Evolutionary conservation across 64 coral and sea anemone species (phyloP).

Genomic region (Montipora sp.): DNA sequence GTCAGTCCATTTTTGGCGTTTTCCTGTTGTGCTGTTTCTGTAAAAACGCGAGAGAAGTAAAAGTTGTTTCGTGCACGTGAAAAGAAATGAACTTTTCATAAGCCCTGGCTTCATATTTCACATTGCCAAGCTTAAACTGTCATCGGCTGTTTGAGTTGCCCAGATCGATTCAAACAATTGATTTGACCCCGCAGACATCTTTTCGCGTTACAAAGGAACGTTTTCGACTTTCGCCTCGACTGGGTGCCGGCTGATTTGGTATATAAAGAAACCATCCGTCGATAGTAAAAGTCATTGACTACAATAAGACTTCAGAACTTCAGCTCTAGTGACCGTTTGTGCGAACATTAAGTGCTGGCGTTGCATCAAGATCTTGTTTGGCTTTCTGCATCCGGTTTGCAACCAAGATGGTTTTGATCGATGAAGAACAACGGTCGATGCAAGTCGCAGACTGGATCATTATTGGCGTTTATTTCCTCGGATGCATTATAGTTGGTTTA

Average conservation of each 20-base stretch:
- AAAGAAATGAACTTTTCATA: background rate
- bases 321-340: background rate
- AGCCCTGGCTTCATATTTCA: background rate
- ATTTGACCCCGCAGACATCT: background rate
- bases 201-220: background rate
- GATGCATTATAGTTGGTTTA: conserved; percentile 11
- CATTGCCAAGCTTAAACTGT: background rate
- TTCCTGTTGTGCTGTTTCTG: background rate
- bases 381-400: background rate
- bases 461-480: conserved; percentile 21
- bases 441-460: conserved; percentile 5
- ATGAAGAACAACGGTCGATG: background rate
- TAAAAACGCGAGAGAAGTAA: background rate
- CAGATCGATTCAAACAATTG: background rate
- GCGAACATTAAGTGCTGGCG: background rate
- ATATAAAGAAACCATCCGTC: background rate
- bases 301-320: background rate
- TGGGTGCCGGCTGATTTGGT: background rate
- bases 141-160: background rate
- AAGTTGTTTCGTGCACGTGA: background rate
- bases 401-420: background rate
- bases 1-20: too few species aligned
- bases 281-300: background rate
- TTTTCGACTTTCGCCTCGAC: background rate
- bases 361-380: background rate